These are phyloP conservation scores for Calameuta filiformis DNA, from an alignment of 2,888 invertebrate species.

Conservation along the genomic window DNA sequence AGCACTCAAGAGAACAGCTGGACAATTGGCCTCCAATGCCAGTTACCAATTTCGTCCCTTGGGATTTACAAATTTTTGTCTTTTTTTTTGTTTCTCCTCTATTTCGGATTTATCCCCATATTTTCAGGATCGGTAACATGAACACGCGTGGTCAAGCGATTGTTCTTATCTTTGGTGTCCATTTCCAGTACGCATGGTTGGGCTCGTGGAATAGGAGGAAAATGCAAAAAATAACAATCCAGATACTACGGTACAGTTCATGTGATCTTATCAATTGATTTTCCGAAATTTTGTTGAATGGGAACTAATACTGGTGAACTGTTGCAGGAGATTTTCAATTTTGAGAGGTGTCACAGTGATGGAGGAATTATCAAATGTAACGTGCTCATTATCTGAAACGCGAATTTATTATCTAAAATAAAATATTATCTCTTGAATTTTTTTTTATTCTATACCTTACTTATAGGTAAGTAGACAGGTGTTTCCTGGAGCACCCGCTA, in stretches of 20 bases:
- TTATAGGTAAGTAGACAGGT: not conserved
- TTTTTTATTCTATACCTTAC: too few species aligned
- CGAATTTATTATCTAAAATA: too few species aligned
- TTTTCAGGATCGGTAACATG: not conserved
- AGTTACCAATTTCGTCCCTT: slow-evolving; percentile 20
- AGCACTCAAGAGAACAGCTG: slow-evolving; percentile 54
- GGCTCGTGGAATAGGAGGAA: not conserved
- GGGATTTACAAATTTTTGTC: slow-evolving; percentile 17
- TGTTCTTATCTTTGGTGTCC: not conserved
- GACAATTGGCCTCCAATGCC: slow-evolving; percentile 43
- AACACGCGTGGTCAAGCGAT: not conserved
- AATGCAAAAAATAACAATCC: not conserved
- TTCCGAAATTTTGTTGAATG: not conserved
- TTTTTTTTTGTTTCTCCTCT: slow-evolving; percentile 15
- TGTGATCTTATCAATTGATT: not conserved
- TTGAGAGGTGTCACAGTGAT: not conserved
- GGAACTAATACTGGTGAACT: not conserved
- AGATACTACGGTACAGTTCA: not conserved
- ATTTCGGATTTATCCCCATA: not conserved
- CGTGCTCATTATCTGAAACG: too few species aligned
- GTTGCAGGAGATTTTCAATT: not conserved
- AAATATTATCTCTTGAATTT: too few species aligned
- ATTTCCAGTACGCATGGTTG: not conserved
- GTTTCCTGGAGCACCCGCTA: not conserved
- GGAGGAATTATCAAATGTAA: not conserved